phyloP scores from a whole-genome alignment of 2,113 vertebrate genomes.

The Stigmatopora argus region DNA sequence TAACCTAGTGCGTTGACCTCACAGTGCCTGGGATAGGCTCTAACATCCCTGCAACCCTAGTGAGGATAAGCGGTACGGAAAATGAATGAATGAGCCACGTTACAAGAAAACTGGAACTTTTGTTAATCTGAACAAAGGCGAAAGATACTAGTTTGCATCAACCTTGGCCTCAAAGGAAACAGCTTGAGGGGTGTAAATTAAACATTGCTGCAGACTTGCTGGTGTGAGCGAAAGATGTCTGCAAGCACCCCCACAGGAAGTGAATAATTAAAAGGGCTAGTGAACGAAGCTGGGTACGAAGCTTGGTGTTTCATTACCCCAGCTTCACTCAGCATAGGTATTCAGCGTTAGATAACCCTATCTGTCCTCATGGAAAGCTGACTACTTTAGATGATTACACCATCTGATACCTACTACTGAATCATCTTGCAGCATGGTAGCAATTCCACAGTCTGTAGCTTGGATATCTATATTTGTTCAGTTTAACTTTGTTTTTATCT shows the following conservation, averaged over 20 bases:
- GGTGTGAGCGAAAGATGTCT: constrained; percentile 24
- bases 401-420: constrained; percentile 53
- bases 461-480: neutral
- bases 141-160: constrained; percentile 32
- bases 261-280: constrained; percentile 65
- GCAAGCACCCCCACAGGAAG: constrained; percentile 40
- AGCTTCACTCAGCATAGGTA: constrained; percentile 49
- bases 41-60: no score
- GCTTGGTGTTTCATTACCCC: constrained; percentile 60
- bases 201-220: constrained; percentile 48
- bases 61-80: no score
- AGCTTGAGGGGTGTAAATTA: constrained; percentile 48
- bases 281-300: constrained; percentile 46
- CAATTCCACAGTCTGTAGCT: constrained; percentile 43
- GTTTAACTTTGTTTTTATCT: neutral
- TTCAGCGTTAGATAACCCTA: constrained; percentile 55
- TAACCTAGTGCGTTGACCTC: no score
- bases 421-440: constrained; percentile 51
- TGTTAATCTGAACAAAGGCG: constrained; percentile 32
- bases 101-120: no score
- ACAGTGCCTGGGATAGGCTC: no score
- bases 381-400: constrained; percentile 60
- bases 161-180: constrained; percentile 45
- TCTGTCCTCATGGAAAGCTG: constrained; percentile 29
- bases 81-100: no score